These are phyloP conservation scores for Urechis unicinctus DNA, from an alignment of 2,888 invertebrate genomes.

Conservation along the genomic window DNA sequence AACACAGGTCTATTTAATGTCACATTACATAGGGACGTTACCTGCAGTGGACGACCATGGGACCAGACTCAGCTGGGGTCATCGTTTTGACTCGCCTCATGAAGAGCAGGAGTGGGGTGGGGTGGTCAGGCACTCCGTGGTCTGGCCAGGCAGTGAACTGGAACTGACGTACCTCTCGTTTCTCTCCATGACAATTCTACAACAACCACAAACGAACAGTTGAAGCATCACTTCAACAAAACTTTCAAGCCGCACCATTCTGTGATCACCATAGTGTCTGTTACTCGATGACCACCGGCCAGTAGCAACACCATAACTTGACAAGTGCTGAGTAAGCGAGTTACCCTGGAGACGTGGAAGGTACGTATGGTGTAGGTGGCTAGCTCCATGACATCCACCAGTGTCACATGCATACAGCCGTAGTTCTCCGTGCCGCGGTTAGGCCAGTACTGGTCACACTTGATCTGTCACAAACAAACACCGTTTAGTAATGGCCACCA, in stretches of 20 bases:
- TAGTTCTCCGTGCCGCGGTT: slow-evolving; percentile 88
- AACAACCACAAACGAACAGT: slow-evolving; percentile 3
- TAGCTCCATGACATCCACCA: slow-evolving; percentile 90
- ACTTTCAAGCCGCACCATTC: background rate
- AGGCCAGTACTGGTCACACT: slow-evolving; percentile 91
- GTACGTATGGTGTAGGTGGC: slow-evolving; percentile 98
- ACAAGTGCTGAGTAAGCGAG: background rate
- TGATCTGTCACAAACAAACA: slow-evolving; percentile 32
- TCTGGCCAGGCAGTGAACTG: slow-evolving; percentile 99
- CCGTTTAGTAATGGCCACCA: too few species aligned
- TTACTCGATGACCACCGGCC: background rate
- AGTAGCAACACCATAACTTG: background rate
- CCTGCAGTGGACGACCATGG: slow-evolving; percentile 86
- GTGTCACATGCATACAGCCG: slow-evolving; percentile 87
- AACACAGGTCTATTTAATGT: too few species aligned
- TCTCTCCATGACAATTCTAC: slow-evolving; percentile 51
- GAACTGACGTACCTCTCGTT: slow-evolving; percentile 90
- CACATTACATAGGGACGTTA: slow-evolving; percentile 26
- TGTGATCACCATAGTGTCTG: background rate
- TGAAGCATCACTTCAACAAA: too few species aligned
- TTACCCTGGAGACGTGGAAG: slow-evolving; percentile 57
- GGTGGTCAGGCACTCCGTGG: slow-evolving; percentile 96
- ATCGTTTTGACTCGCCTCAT: slow-evolving; percentile 74
- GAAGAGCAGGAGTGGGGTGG: slow-evolving; percentile 96
- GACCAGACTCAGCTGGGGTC: slow-evolving; percentile 82